phyloP scores from a whole-genome alignment of 1,140 invertebrate species.

The Metopolophium dirhodum region DNA sequence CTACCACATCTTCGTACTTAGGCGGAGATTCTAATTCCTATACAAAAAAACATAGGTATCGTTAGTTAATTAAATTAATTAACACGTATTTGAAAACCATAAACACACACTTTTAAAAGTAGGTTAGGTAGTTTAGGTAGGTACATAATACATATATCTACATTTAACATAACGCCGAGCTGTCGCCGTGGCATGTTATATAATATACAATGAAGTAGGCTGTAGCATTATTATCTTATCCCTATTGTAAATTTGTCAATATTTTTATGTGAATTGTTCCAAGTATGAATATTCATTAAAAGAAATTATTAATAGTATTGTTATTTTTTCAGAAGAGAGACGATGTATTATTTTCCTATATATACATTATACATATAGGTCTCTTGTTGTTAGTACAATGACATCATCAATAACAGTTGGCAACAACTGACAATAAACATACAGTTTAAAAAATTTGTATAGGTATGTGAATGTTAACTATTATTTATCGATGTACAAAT shows the following conservation, averaged over 20 bases:
- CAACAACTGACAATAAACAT: neutral
- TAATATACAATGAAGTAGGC: neutral
- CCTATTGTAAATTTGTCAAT: neutral
- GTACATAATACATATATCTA: neutral
- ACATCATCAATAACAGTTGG: neutral
- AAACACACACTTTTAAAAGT: neutral
- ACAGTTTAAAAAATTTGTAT: neutral
- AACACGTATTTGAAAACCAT: neutral
- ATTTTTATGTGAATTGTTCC: neutral
- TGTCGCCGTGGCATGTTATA: neutral
- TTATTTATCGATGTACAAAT: neutral
- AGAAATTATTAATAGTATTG: neutral
- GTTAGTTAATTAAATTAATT: neutral
- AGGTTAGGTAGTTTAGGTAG: too few species aligned
- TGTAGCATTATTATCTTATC: neutral
- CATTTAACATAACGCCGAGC: neutral
- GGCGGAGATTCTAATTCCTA: constrained; percentile 50
- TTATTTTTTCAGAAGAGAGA: neutral
- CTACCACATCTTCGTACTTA: constrained; percentile 47
- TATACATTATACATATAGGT: neutral
- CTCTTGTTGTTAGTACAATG: neutral
- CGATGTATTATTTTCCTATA: neutral
- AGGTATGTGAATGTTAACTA: neutral
- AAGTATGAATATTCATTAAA: neutral
- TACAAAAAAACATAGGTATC: neutral